A percentile compares a stretch with the other conserved stretches of the same genome.
phyloP scores from a whole-genome alignment of 2,888 invertebrate genomes.

The Brachypalpus laphriformis region DNA sequence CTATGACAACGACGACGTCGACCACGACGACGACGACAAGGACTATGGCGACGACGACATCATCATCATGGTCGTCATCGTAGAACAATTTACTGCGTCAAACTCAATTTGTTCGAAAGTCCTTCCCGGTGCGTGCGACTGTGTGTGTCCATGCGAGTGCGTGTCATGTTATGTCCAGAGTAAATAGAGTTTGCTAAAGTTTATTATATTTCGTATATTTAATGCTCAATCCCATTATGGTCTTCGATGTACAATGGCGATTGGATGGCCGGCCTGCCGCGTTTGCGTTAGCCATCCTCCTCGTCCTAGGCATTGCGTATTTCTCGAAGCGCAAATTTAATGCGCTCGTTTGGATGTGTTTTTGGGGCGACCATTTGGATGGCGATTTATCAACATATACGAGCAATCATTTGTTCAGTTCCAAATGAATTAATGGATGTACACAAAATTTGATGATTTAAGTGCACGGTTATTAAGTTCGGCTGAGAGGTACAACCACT shows the following conservation, averaged over 20 bases:
- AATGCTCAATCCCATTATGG: conserved; percentile 69
- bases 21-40: background rate
- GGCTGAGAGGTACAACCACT: conserved; percentile 9
- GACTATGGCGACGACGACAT: conserved; percentile 2
- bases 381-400: conserved; percentile 52
- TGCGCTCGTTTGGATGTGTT: conserved; percentile 33
- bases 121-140: conserved; percentile 46
- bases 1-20: conserved; percentile 16
- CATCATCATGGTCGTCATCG: conserved; percentile 16
- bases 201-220: conserved; percentile 68
- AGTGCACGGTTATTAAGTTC: conserved; percentile 49
- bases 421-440: conserved; percentile 40
- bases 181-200: conserved; percentile 42
- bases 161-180: conserved; percentile 33
- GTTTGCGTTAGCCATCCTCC: background rate
- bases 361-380: conserved; percentile 16
- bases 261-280: conserved; percentile 17
- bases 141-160: conserved; percentile 5
- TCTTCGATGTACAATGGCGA: conserved; percentile 39
- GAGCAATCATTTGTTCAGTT: conserved; percentile 44
- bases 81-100: conserved; percentile 62
- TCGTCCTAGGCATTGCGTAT: background rate
- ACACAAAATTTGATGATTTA: conserved; percentile 44
- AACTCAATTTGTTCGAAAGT: conserved; percentile 69
- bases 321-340: conserved; percentile 52